Evolutionary conservation across 64 coral and sea anemone genomes (phyloP).

Genomic region (Trachythela sp.): DNA sequence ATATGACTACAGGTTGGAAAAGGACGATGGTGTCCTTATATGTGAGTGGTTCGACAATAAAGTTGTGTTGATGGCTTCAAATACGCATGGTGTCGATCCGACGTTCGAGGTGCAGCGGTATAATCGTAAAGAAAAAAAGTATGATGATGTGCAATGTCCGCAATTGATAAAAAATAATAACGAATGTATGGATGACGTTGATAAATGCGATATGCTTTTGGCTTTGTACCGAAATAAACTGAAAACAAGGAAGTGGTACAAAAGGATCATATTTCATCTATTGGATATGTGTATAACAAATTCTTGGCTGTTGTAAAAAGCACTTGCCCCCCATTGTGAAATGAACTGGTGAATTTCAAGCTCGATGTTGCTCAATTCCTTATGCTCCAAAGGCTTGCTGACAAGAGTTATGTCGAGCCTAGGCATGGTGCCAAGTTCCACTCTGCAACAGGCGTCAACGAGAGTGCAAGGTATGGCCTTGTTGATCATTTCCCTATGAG

Average conservation of each 20-base stretch:
- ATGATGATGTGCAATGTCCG: background rate
- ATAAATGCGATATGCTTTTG: background rate
- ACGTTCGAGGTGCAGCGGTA: background rate
- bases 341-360: no score
- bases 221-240: background rate
- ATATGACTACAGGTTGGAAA: background rate
- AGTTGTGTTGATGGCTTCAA: slow-evolving; percentile 8
- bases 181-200: background rate
- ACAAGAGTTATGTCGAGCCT: no score
- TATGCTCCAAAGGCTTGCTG: no score
- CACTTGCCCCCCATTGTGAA: no score
- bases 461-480: no score
- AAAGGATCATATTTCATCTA: background rate
- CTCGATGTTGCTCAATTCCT: no score
- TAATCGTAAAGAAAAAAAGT: background rate
- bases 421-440: no score
- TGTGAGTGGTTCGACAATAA: slow-evolving; percentile 18
- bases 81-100: slow-evolving; percentile 5
- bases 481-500: no score
- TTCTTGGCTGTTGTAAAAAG: background rate
- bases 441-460: no score
- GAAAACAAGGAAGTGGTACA: background rate
- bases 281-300: background rate
- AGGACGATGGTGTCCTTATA: background rate
- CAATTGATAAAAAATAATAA: background rate